Evolutionary conservation across 53 echinoderm and acorn worm genomes (phyloP).

Genomic region (Luidia sarsii): DNA sequence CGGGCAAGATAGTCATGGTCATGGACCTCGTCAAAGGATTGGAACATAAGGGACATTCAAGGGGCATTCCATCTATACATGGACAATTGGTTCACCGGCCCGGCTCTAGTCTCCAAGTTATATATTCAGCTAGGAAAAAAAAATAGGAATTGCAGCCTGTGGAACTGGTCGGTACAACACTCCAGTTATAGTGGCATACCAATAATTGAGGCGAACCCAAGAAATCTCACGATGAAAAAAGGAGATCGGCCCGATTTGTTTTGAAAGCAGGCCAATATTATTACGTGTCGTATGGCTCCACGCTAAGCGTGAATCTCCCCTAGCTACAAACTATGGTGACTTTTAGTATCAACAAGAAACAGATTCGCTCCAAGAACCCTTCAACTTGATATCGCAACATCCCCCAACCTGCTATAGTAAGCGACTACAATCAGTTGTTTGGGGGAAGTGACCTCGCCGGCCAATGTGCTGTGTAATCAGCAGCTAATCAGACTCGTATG

Average conservation of each 20-base stretch:
- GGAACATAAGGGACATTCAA: too few relatives aligned
- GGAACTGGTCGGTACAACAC: background rate
- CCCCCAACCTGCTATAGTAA: background rate
- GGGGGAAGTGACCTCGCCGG: background rate
- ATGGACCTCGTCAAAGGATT: conserved; percentile 3
- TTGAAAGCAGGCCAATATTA: background rate
- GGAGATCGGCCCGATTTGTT: background rate
- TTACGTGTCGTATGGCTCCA: background rate
- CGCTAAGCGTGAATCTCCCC: background rate
- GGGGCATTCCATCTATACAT: background rate
- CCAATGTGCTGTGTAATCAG: too few relatives aligned
- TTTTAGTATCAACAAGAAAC: background rate
- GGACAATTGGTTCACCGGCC: conserved; percentile 11
- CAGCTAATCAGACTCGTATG: too few relatives aligned
- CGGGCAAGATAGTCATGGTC: background rate
- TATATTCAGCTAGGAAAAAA: background rate
- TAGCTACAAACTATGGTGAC: conserved; percentile 8
- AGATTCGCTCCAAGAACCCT: background rate
- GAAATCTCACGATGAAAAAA: background rate
- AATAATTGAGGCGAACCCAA: background rate
- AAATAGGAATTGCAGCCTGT: background rate
- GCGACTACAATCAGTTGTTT: background rate
- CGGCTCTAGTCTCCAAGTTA: conserved; percentile 9
- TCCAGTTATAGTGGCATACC: background rate
- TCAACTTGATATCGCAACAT: background rate